These are phyloP conservation scores for Desoria tigrina DNA, from an alignment of 2,888 invertebrate species.

Conservation along the genomic window DNA sequence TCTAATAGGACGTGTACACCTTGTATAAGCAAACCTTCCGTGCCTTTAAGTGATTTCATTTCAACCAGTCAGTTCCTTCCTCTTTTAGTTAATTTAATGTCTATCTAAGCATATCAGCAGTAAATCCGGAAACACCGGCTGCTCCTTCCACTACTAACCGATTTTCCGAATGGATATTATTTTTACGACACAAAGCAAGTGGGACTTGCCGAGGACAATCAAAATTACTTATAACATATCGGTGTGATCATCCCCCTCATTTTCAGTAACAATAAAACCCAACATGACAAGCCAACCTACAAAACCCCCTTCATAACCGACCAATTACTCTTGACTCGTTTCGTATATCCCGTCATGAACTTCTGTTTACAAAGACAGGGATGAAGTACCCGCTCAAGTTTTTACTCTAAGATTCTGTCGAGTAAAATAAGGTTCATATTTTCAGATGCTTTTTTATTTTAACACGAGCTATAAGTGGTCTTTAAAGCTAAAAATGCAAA, in stretches of 20 bases:
- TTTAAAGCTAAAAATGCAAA: too few species aligned
- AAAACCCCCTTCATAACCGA: neutral
- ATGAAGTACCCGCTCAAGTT: too few species aligned
- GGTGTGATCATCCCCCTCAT: neutral
- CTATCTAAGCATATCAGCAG: conserved; percentile 6
- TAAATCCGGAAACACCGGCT: conserved; percentile 48
- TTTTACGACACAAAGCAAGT: conserved; percentile 13
- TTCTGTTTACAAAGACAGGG: too few species aligned
- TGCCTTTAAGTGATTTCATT: conserved; percentile 16
- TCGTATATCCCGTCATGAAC: too few species aligned
- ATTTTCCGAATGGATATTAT: neutral
- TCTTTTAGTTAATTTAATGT: conserved; percentile 3
- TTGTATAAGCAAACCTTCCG: conserved; percentile 4
- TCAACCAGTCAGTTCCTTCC: too few species aligned
- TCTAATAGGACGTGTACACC: conserved; percentile 10
- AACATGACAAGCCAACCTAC: neutral
- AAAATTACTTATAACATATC: conserved; percentile 25
- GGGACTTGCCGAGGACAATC: conserved; percentile 30
- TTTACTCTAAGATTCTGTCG: too few species aligned
- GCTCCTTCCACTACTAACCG: conserved; percentile 12
- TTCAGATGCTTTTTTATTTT: too few species aligned
- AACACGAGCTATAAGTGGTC: too few species aligned
- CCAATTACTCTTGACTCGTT: neutral
- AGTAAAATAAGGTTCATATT: too few species aligned
- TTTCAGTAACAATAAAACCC: neutral